Percentiles rank a stretch among this genome's conserved stretches.
Conservation (phyloP, 2,113 vertebrate genomes). For the Cacatua alba region DNA sequence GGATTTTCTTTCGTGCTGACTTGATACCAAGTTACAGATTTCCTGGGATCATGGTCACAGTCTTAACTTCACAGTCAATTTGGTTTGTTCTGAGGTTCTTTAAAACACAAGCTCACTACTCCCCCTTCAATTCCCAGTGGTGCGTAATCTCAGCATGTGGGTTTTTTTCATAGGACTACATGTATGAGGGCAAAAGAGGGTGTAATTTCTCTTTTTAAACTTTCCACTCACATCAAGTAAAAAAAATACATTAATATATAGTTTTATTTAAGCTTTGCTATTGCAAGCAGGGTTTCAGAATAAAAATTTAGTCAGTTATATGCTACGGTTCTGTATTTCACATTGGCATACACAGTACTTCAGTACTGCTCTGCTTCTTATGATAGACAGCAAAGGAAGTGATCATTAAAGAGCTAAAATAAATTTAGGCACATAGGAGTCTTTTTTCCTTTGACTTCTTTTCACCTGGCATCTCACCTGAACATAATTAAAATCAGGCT, state of each 20-base stretch:
- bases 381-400: neutral
- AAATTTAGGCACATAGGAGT: neutral
- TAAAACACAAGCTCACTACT: neutral
- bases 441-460: neutral
- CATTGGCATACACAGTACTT: neutral
- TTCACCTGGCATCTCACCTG: neutral
- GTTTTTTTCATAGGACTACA: neutral
- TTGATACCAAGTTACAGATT: neutral
- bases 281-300: neutral
- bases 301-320: neutral
- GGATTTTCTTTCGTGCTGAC: neutral
- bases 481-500: neutral
- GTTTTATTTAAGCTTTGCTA: neutral
- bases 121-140: neutral
- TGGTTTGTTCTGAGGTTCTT: neutral
- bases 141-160: neutral
- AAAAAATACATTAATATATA: neutral
- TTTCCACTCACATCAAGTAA: neutral
- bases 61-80: neutral
- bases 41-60: neutral
- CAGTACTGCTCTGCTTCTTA: neutral
- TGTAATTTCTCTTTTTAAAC: neutral
- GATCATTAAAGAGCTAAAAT: neutral
- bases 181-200: neutral
- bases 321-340: neutral